Evolutionary conservation across 2,113 vertebrate species (phyloP).

Genomic region (Hyperoodon ampullatus): DNA sequence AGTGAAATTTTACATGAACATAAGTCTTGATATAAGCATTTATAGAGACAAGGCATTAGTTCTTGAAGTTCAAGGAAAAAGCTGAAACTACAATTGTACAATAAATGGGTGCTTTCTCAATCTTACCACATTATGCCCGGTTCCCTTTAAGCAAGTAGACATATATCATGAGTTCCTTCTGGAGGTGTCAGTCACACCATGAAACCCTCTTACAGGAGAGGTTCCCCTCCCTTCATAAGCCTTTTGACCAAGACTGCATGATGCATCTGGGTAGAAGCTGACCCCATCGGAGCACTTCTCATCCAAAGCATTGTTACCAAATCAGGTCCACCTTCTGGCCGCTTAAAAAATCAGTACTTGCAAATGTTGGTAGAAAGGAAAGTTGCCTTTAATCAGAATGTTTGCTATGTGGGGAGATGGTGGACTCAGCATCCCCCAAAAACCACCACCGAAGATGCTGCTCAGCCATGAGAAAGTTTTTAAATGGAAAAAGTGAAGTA

Average conservation of each 20-base stretch:
- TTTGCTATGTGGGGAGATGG: not conserved
- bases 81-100: not conserved
- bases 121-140: not conserved
- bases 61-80: constrained; percentile 1
- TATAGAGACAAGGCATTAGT: not conserved
- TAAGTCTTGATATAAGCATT: not conserved
- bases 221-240: not conserved
- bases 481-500: not conserved
- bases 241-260: not conserved
- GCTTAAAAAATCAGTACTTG: not conserved
- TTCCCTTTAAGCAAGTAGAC: not conserved
- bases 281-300: not conserved
- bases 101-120: not conserved
- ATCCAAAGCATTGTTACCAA: not conserved
- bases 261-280: not conserved
- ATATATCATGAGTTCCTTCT: not conserved
- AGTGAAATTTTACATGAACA: not conserved
- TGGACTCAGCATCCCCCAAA: not conserved
- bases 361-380: not conserved
- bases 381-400: not conserved
- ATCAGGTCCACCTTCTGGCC: not conserved
- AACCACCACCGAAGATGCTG: not conserved
- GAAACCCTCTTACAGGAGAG: no score
- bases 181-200: not conserved
- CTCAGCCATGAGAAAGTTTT: not conserved